These are phyloP conservation scores for Drosophila differens DNA, from an alignment of 2,888 invertebrate genomes.

Conservation along the genomic window DNA sequence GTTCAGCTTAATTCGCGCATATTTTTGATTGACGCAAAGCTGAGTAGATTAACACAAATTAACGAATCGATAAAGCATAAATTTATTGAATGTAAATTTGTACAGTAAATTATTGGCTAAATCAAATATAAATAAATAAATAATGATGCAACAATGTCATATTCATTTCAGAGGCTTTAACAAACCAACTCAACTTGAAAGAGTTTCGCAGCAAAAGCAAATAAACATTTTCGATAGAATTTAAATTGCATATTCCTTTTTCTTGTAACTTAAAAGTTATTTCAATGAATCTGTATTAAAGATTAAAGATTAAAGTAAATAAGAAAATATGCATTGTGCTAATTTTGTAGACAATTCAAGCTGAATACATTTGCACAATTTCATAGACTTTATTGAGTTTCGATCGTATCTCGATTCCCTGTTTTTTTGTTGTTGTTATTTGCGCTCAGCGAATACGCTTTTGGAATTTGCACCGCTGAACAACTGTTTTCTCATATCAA, in stretches of 20 bases:
- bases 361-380: background rate
- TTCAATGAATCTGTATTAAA: background rate
- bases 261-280: background rate
- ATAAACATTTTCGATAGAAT: background rate
- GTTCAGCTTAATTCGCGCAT: conserved; percentile 6
- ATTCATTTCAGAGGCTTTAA: background rate
- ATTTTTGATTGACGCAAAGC: background rate
- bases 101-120: background rate
- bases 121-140: background rate
- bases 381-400: background rate
- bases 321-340: too few relatives aligned
- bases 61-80: background rate
- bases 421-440: conserved; percentile 3
- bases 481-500: conserved; percentile 18
- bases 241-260: background rate
- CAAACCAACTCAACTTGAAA: background rate
- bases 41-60: background rate
- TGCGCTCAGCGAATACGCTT: conserved; percentile 10
- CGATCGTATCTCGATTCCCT: background rate
- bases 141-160: background rate
- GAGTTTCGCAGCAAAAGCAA: background rate
- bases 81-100: background rate
- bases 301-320: background rate
- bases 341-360: background rate
- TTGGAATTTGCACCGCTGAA: conserved; percentile 48